Conservation (phyloP, 2,888 invertebrate species). For the Zootermopsis nevadensis region DNA sequence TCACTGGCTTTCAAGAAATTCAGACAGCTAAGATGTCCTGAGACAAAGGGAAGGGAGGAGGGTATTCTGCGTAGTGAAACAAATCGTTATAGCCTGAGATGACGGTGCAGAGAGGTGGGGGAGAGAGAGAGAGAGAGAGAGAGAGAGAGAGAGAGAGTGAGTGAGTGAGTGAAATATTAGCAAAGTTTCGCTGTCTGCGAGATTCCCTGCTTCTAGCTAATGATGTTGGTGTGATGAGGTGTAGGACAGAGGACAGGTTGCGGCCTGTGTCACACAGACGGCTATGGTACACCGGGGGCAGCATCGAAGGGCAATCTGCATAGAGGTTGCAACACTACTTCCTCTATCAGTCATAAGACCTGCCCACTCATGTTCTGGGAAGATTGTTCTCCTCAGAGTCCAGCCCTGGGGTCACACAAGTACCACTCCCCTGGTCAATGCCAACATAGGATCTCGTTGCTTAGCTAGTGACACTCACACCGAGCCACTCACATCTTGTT, state of each 20-base stretch:
- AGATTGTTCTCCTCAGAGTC: not conserved
- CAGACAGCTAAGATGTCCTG: not conserved
- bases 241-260: not conserved
- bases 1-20: too few relatives aligned
- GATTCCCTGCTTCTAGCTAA: conserved; percentile 15
- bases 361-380: not conserved
- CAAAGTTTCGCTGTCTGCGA: conserved; percentile 15
- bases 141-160: conserved; percentile 5
- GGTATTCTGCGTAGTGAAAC: not conserved
- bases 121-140: conserved; percentile 18
- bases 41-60: not conserved
- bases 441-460: not conserved
- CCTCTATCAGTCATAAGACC: not conserved
- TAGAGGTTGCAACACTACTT: conserved; percentile 4
- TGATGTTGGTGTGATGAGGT: conserved; percentile 18
- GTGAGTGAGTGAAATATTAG: conserved; percentile 20
- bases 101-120: not conserved
- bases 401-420: not conserved
- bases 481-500: too few relatives aligned
- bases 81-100: conserved; percentile 7
- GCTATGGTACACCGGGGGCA: conserved; percentile 16
- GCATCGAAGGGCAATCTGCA: conserved; percentile 14
- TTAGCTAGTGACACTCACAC: not conserved
- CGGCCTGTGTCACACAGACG: not conserved
- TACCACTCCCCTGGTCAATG: not conserved